A percentile compares a stretch with the other conserved stretches of the same genome.
phyloP scores from a whole-genome alignment of 2,113 vertebrate genomes.

The human region GRCh38 chr13:86642001-86642500 shows the following conservation, averaged over 20 bases:
- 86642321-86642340: background rate
- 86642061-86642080: background rate
- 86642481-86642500: background rate
- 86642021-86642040: background rate
- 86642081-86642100: background rate
- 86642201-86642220: background rate
- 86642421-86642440: conserved; percentile 2
- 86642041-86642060: background rate
- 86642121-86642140: background rate
- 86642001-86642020: background rate
- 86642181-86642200: background rate
- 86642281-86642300: background rate
- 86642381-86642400: conserved; percentile 6
- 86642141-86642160: background rate
- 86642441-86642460: conserved; percentile 39
- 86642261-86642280: conserved; percentile 16
- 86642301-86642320: background rate
- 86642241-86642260: conserved; percentile 33
- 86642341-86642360: conserved; percentile 50
- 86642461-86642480: background rate
- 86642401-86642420: conserved; percentile 38
- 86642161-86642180: background rate
- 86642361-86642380: conserved; percentile 45
- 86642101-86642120: background rate
- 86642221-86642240: conserved; percentile 56